Evolutionary conservation across 2,888 invertebrate genomes (phyloP).

Genomic region (Brachynemurus nebulosus): DNA sequence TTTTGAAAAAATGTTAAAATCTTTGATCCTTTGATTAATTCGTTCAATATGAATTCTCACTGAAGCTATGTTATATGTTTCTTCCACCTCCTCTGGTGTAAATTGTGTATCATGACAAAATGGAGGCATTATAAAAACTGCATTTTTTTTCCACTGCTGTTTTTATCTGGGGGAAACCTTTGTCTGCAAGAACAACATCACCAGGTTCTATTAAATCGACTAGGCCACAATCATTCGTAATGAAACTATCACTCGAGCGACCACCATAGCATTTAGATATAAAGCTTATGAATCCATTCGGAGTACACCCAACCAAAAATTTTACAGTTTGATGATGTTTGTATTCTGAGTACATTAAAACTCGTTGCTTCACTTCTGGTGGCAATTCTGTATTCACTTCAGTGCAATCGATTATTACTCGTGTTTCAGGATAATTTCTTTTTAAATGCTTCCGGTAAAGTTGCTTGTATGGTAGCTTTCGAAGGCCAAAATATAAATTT

Average conservation of each 20-base stretch:
- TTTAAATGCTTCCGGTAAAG: slow-evolving; percentile 16
- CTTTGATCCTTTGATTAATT: no score
- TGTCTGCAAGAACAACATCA: slow-evolving; percentile 17
- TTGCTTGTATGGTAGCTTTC: no score
- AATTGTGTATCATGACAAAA: no score
- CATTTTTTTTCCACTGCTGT: no score
- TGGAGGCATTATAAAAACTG: no score
- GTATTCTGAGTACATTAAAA: slow-evolving; percentile 17
- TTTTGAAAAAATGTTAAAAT: no score
- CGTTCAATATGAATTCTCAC: no score
- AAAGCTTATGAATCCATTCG: slow-evolving; percentile 17
- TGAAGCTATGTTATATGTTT: no score
- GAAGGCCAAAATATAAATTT: no score
- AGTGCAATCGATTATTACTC: slow-evolving; percentile 14
- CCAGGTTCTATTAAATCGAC: slow-evolving; percentile 18
- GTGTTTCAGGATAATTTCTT: slow-evolving; percentile 14
- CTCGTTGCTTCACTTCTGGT: slow-evolving; percentile 12
- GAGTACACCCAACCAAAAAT: slow-evolving; percentile 18
- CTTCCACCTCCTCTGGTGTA: no score
- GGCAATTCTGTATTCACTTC: slow-evolving; percentile 18
- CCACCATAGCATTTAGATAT: slow-evolving; percentile 18
- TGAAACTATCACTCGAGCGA: slow-evolving; percentile 16
- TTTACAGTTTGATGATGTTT: slow-evolving; percentile 17
- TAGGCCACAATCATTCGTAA: slow-evolving; percentile 17
- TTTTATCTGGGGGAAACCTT: no score